phyloP scores from a whole-genome alignment of 2,888 invertebrate genomes.

The Sarcophaga rosellei region DNA sequence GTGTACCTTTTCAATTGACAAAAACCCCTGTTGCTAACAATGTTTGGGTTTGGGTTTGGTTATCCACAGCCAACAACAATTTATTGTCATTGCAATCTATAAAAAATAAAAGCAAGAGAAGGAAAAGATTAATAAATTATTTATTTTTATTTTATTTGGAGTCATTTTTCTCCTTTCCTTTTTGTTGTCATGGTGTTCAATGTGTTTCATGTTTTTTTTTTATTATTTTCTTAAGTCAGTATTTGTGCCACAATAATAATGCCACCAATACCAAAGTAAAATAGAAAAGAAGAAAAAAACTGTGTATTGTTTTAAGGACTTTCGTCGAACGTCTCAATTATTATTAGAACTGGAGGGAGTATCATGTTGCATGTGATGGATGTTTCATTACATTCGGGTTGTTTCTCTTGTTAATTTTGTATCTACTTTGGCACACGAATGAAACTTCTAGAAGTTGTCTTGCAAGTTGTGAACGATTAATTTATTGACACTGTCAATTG shows the following conservation, averaged over 20 bases:
- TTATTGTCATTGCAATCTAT: slow-evolving; percentile 61
- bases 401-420: background rate
- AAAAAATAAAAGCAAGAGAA: slow-evolving; percentile 19
- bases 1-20: background rate
- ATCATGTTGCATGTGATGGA: slow-evolving; percentile 65
- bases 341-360: background rate
- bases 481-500: slow-evolving; percentile 67
- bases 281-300: background rate
- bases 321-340: background rate
- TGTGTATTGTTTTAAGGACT: background rate
- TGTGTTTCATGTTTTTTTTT: too few relatives aligned
- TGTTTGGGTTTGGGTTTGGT: slow-evolving; percentile 57
- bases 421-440: slow-evolving; percentile 52
- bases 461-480: slow-evolving; percentile 55
- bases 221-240: too few relatives aligned
- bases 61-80: slow-evolving; percentile 19
- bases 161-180: background rate
- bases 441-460: slow-evolving; percentile 16
- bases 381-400: slow-evolving; percentile 10
- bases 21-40: background rate
- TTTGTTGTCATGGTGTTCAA: too few relatives aligned
- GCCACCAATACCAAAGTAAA: background rate
- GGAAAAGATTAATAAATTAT: slow-evolving; percentile 64
- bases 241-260: background rate
- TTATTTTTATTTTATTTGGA: slow-evolving; percentile 49